A percentile compares a stretch with the other conserved stretches of the same genome.
phyloP scores from a whole-genome alignment of 2,113 vertebrate species.

The Pycnonotus jocosus region DNA sequence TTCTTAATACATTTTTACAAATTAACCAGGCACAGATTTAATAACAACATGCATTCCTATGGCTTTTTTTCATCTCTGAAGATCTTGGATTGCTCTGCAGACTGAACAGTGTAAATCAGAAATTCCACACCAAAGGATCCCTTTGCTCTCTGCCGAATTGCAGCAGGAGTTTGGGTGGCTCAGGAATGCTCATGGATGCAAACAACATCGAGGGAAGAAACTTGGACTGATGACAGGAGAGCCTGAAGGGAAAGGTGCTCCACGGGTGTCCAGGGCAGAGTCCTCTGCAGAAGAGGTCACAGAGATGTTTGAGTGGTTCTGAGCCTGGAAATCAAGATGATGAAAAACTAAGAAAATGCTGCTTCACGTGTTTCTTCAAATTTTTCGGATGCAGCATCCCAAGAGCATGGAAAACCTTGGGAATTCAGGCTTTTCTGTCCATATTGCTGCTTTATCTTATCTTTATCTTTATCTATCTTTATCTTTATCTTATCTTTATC shows the following conservation, averaged over 20 bases:
- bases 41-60: slow-evolving; percentile 16
- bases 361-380: rapidly evolving
- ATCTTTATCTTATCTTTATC: too few species aligned
- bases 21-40: slow-evolving; percentile 60
- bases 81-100: not conserved
- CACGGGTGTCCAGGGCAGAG: not conserved
- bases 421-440: not conserved
- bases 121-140: not conserved
- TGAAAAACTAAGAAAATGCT: not conserved
- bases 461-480: too few species aligned
- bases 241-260: not conserved
- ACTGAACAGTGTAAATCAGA: not conserved
- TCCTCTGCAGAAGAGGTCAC: not conserved
- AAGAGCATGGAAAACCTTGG: not conserved
- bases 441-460: too few species aligned
- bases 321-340: not conserved
- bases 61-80: not conserved
- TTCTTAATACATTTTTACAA: slow-evolving; percentile 52
- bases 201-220: rapidly evolving
- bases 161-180: not conserved
- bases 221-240: not conserved
- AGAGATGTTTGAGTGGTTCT: not conserved
- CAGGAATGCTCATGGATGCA: rapidly evolving
- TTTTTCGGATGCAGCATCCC: not conserved
- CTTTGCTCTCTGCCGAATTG: not conserved